Conservation (phyloP, 2,888 invertebrate species). For the Eupithecia centaureata region DNA sequence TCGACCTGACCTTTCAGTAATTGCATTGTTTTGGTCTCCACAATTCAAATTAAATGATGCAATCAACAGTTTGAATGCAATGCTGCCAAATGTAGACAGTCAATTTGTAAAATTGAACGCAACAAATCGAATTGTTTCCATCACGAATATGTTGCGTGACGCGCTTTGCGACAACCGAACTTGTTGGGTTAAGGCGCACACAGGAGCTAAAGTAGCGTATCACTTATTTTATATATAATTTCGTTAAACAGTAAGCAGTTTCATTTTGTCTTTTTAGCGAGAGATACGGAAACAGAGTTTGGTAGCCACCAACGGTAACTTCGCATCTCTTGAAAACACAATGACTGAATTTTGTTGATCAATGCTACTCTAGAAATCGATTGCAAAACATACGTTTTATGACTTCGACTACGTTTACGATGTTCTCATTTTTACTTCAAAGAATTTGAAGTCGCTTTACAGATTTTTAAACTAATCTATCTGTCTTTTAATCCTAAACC, state of each 20-base stretch:
- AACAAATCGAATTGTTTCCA: slow-evolving; percentile 41
- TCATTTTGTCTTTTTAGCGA: too few species aligned
- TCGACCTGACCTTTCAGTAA: slow-evolving; percentile 41
- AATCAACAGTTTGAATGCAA: slow-evolving; percentile 57
- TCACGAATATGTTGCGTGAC: slow-evolving; percentile 38
- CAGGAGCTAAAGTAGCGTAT: too few species aligned
- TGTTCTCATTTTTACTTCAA: too few species aligned
- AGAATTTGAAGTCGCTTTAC: too few species aligned
- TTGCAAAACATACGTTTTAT: not conserved
- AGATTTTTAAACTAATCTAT: too few species aligned
- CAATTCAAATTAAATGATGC: slow-evolving; percentile 56
- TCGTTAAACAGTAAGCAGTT: too few species aligned
- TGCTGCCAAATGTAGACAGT: slow-evolving; percentile 52
- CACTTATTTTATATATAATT: too few species aligned
- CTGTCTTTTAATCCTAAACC: not conserved
- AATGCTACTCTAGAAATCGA: not conserved
- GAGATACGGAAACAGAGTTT: too few species aligned
- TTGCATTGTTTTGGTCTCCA: slow-evolving; percentile 60
- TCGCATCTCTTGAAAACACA: too few species aligned
- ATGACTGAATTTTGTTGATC: not conserved
- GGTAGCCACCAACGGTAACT: too few species aligned
- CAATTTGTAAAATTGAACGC: slow-evolving; percentile 55
- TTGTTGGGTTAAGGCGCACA: too few species aligned
- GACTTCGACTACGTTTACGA: too few species aligned
- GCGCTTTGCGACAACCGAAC: not conserved